phyloP scores from a whole-genome alignment of 2,113 vertebrate genomes.

The Electrona antarctica region DNA sequence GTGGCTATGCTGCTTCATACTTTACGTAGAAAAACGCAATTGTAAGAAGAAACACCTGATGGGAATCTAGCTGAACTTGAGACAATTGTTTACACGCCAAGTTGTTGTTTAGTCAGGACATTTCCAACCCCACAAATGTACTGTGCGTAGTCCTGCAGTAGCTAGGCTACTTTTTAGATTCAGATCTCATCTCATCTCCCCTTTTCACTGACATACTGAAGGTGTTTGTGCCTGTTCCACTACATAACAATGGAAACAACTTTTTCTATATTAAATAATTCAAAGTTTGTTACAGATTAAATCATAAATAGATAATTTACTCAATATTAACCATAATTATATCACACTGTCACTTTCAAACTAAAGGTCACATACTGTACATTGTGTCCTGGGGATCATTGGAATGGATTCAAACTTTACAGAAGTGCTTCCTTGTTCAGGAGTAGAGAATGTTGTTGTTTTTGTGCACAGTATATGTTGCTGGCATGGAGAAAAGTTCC shows the following conservation, averaged over 20 bases:
- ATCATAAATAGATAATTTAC: conserved; percentile 80
- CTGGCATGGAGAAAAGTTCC: conserved; percentile 1
- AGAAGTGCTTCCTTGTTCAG: conserved; percentile 20
- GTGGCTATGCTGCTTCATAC: not conserved
- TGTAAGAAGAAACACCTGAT: too few species aligned
- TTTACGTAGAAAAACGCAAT: too few species aligned
- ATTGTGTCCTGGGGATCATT: conserved; percentile 33
- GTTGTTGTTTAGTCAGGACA: too few species aligned
- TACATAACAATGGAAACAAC: conserved; percentile 37
- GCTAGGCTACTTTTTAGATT: too few species aligned
- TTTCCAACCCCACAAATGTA: too few species aligned
- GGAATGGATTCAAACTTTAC: conserved; percentile 31
- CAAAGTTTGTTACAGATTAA: conserved; percentile 55
- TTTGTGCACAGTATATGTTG: conserved; percentile 33
- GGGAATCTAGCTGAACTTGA: too few species aligned
- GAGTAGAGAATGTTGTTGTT: conserved; percentile 24
- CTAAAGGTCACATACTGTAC: conserved; percentile 34
- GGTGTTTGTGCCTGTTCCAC: conserved; percentile 19
- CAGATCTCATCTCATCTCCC: not conserved
- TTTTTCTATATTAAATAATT: conserved; percentile 14
- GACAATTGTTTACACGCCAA: too few species aligned
- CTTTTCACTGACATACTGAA: conserved; percentile 25
- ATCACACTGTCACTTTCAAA: conserved; percentile 40
- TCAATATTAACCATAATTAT: conserved; percentile 56
- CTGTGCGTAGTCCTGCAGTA: too few species aligned